Conservation (phyloP, 2,797 vertebrate species). For the Dromococcyx pavoninus region DNA sequence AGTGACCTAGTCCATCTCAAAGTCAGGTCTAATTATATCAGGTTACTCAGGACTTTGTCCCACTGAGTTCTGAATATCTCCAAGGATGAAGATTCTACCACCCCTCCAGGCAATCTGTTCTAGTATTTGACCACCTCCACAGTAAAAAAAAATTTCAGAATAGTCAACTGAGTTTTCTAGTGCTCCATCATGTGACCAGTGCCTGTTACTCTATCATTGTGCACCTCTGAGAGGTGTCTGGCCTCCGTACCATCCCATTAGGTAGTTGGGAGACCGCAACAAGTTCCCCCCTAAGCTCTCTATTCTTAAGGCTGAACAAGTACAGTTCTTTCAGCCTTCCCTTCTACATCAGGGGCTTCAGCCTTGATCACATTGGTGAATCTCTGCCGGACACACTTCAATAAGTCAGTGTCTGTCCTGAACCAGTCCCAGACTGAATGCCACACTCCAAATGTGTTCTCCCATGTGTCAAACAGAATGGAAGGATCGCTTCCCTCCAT, state of each 20-base stretch:
- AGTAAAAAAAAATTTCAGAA: neutral
- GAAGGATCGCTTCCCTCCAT: neutral
- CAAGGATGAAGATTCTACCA: neutral
- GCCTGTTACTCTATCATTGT: neutral
- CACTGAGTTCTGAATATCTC: neutral
- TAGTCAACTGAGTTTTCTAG: neutral
- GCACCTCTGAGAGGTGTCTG: neutral
- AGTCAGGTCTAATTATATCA: neutral
- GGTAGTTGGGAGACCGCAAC: neutral
- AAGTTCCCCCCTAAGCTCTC: neutral
- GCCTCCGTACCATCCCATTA: neutral
- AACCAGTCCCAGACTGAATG: neutral
- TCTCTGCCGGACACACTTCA: neutral
- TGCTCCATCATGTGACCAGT: neutral
- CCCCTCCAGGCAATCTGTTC: neutral
- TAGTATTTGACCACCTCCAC: neutral
- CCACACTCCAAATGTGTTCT: neutral
- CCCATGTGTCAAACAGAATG: neutral
- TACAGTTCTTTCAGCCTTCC: neutral
- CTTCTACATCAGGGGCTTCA: neutral
- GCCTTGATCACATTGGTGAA: neutral
- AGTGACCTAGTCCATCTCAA: neutral
- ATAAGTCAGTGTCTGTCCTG: neutral
- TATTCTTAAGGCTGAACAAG: neutral
- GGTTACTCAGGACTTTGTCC: neutral